Base-by-base conservation (phyloP, 1,140 invertebrate genomes). In the Argopecten irradians region DNA sequence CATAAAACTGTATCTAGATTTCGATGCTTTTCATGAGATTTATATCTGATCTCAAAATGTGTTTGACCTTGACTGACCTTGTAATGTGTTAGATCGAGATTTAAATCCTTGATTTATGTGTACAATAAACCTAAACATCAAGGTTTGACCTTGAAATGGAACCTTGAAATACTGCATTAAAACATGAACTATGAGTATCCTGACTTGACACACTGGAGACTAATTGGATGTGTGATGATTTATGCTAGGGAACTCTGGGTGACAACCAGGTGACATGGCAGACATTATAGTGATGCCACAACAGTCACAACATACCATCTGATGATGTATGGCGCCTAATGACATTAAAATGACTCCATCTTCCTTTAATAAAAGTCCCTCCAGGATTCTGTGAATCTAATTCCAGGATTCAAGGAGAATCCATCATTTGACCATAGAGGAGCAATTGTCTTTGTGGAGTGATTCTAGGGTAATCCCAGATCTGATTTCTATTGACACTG, bases 191-290 rank as follows among this genome's bases (percentile, higher is more conserved):
- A n/a, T n/a, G n/a, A n/a, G n/a, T n/a, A n/a, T n/a, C n/a, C n/a
- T n/a, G n/a, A n/a, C n/a, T n/a, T n/a, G n/a, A n/a, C n/a, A n/a
- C n/a, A n/a, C n/a, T n/a, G n/a, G n/a, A 5, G 1, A n/a, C 55
- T 71, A 71, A 71, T 71, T 71, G 55, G 55, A 71, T 28, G 55
- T 71, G 55, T 71, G 55, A 8, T 71, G 55, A 71, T 71, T 71
- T 71, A 71, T 71, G 22, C 22, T 11, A 3, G 55, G 55, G 16
- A 71, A n/a, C 55, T 3, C 28, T 71, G n/a, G 22, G 55, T 28
- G 8, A 71, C 14, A 0, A 28, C 0, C 55, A 5, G n/a, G 7
- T 71, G 55, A 71, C 55, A 71, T 28, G n/a, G 55, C 8, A n/a
- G 13, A 22, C 55, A 28, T 71, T 71, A 71, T n/a, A 0, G 11